phyloP scores from a whole-genome alignment of 2,888 invertebrate species.

The Yponomeuta sedellus region DNA sequence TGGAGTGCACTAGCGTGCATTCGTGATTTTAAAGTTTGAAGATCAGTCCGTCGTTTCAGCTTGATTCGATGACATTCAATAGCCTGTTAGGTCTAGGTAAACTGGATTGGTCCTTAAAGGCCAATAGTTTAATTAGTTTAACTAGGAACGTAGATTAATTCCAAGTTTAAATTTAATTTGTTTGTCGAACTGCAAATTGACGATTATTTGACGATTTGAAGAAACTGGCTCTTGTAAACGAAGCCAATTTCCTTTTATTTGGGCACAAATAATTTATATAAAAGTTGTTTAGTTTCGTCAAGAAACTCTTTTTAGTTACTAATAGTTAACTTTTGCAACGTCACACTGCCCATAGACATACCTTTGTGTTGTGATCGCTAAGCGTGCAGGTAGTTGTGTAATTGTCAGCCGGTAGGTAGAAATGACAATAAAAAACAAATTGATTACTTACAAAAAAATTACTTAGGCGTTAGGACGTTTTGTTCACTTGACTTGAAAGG shows the following conservation, averaged over 20 bases:
- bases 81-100: too few species aligned
- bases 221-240: not conserved
- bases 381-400: not conserved
- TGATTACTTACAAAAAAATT: not conserved
- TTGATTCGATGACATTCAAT: not conserved
- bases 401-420: conserved; percentile 33
- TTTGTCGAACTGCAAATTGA: too few species aligned
- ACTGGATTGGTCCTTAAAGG: too few species aligned
- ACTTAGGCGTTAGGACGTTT: not conserved
- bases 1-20: not conserved
- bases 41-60: not conserved
- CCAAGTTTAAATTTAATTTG: too few species aligned
- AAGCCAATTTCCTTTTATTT: not conserved
- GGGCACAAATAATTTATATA: not conserved
- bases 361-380: conserved; percentile 12
- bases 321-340: not conserved
- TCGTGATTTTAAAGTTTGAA: not conserved
- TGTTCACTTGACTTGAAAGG: not conserved
- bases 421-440: conserved; percentile 48
- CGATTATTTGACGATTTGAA: not conserved
- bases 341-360: conserved; percentile 14
- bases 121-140: too few species aligned
- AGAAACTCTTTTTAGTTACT: not conserved
- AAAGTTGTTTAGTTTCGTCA: not conserved
- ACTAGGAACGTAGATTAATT: too few species aligned